Base-by-base conservation (phyloP, 2,113 vertebrate genomes). In the Terrapene triunguis region DNA sequence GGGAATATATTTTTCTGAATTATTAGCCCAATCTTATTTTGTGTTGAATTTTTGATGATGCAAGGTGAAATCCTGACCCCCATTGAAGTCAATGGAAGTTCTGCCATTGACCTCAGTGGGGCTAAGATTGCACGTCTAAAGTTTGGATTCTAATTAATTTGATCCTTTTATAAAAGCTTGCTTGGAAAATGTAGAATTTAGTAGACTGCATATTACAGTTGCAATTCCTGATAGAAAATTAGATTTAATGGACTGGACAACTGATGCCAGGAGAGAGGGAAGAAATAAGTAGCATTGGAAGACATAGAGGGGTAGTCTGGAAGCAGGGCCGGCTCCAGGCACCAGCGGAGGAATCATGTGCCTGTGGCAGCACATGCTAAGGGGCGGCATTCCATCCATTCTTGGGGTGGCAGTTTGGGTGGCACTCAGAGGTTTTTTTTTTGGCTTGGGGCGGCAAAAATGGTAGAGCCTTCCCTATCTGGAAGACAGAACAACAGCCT, bases 1-100 rank as follows among this genome's bases (percentile, higher is more conserved):
- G 10, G 35, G 59, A 92, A 92, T n/a, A 76, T 2, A 54, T 95
- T 93, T 50, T 93, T 94, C 29, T 94, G 62, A 94, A 95, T 95
- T 92, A 92, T 82, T 69, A 57, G 1, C 17, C 72, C 35, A 55
- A 7, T 25, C 19, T 82, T 92, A 74, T 74, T 88, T 93, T 88
- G 5, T 47, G 2, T 53, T 93, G 72, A 86, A 69, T 51, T 92
- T 24, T 57, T 95, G 35, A 54, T 72, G 51, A 76, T 53, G 47
- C 9, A 72, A 1, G 25, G 8, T 85, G 55, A 92, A 44, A 53
- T 88, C 12, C 24, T 25, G 22, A 14, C 10, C 22, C 35, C 3
- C 22, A 48, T 29, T 82, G 72, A 80, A 44, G 0, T 1, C 14
- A 76, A 44, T 29, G 55, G 2, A 16, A 53, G 78, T 90, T 50